Evolutionary conservation across 2,888 invertebrate species (phyloP).

Genomic region (Agrochola circellaris): DNA sequence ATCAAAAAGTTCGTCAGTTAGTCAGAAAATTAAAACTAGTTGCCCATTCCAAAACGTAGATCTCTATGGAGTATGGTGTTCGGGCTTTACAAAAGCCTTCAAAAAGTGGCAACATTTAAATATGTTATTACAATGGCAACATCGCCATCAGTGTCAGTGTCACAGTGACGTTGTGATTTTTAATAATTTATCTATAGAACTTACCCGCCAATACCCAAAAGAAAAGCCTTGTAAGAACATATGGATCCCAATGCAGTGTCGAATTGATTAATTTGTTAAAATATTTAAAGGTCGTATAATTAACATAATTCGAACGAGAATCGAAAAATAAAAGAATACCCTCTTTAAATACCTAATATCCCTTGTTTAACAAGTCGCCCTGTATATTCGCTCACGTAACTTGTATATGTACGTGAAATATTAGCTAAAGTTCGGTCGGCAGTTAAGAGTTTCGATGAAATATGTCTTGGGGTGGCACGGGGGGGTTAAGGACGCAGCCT

Average conservation of each 20-base stretch:
- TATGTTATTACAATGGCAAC: too few relatives aligned
- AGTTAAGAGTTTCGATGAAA: constrained; percentile 89
- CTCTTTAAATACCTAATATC: not conserved
- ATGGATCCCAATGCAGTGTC: not conserved
- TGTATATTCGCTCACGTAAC: constrained; percentile 73
- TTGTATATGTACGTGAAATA: constrained; percentile 88
- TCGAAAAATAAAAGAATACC: not conserved
- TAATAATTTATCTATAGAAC: too few relatives aligned
- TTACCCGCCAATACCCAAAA: too few relatives aligned
- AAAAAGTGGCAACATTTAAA: too few relatives aligned
- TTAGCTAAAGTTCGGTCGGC: constrained; percentile 85
- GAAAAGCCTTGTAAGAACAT: too few relatives aligned
- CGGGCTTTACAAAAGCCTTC: too few relatives aligned
- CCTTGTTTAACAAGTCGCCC: constrained; percentile 11
- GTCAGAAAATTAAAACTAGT: too few relatives aligned
- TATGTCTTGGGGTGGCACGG: constrained; percentile 86
- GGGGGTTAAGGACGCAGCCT: constrained; percentile 84
- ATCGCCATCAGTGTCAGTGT: too few relatives aligned
- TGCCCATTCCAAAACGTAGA: too few relatives aligned
- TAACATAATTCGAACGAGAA: not conserved
- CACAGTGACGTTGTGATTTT: too few relatives aligned
- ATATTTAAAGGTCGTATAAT: not conserved
- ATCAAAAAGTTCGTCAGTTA: too few relatives aligned
- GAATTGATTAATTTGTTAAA: not conserved
- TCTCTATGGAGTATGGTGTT: too few relatives aligned